Percentiles rank a stretch among this genome's conserved stretches.
These are phyloP conservation scores for Gallinago stenura DNA, from an alignment of 2,797 vertebrate species.

Conservation along the genomic window DNA sequence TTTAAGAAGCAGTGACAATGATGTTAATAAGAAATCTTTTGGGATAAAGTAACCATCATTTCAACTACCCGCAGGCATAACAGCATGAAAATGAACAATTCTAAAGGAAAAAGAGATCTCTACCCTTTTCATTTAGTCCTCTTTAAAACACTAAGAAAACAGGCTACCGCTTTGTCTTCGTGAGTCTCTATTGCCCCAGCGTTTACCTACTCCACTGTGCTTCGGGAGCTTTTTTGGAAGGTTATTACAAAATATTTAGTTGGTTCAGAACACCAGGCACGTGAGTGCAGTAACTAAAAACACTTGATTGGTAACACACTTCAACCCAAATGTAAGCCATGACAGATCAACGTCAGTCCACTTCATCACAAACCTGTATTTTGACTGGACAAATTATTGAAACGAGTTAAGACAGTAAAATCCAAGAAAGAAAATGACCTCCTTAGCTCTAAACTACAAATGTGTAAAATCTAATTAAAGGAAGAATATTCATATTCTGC, in stretches of 20 bases:
- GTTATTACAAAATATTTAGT: neutral
- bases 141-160: neutral
- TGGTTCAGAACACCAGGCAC: neutral
- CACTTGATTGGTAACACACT: neutral
- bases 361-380: neutral
- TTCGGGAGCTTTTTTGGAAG: neutral
- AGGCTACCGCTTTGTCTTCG: neutral
- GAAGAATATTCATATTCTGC: neutral
- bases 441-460: neutral
- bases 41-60: slow-evolving; percentile 41
- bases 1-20: slow-evolving; percentile 66
- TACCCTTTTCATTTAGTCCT: neutral
- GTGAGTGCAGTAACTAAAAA: neutral
- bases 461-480: neutral
- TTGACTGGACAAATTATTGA: neutral
- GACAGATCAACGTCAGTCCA: neutral
- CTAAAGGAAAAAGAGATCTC: neutral
- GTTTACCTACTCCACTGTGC: neutral
- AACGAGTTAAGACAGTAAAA: neutral
- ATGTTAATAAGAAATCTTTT: slow-evolving; percentile 5
- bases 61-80: neutral
- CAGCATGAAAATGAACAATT: neutral
- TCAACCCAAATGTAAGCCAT: neutral
- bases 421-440: neutral
- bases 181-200: neutral